Conservation (phyloP, 2,113 vertebrate species). For the Nematolebias whitei region DNA sequence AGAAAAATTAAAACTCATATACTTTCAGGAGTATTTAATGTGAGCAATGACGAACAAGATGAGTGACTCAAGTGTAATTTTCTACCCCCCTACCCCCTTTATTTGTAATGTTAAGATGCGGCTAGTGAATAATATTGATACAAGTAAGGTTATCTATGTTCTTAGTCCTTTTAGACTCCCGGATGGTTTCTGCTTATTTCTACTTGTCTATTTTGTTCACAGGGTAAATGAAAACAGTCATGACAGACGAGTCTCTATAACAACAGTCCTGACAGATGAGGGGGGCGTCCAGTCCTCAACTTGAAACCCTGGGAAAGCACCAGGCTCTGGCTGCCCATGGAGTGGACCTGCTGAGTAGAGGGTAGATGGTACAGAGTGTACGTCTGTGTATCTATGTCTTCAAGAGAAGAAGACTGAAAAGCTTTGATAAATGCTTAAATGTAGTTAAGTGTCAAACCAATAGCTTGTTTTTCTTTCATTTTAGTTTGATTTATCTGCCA, state of each 20-base stretch:
- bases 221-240: slow-evolving; percentile 54
- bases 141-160: slow-evolving; percentile 59
- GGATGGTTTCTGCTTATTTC: slow-evolving; percentile 27
- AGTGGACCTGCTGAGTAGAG: slow-evolving; percentile 56
- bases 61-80: slow-evolving; percentile 15
- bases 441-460: slow-evolving; percentile 59
- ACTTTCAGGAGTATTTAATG: slow-evolving; percentile 14
- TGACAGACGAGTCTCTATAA: slow-evolving; percentile 76
- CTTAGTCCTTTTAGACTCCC: slow-evolving; percentile 45
- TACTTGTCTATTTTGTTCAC: slow-evolving; percentile 60
- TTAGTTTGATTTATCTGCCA: background rate
- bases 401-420: background rate
- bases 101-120: slow-evolving; percentile 27
- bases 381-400: slow-evolving; percentile 55
- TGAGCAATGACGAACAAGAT: background rate
- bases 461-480: background rate
- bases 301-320: slow-evolving; percentile 81
- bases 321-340: slow-evolving; percentile 43
- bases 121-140: slow-evolving; percentile 73
- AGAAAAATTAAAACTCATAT: slow-evolving; percentile 36
- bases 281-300: slow-evolving; percentile 59
- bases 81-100: slow-evolving; percentile 26
- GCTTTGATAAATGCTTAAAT: background rate
- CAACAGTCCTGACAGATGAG: slow-evolving; percentile 65
- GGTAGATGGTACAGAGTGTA: slow-evolving; percentile 15